Conservation (phyloP, 53 echinoderm and acorn worm genomes). For the Echinarachnius parma region DNA sequence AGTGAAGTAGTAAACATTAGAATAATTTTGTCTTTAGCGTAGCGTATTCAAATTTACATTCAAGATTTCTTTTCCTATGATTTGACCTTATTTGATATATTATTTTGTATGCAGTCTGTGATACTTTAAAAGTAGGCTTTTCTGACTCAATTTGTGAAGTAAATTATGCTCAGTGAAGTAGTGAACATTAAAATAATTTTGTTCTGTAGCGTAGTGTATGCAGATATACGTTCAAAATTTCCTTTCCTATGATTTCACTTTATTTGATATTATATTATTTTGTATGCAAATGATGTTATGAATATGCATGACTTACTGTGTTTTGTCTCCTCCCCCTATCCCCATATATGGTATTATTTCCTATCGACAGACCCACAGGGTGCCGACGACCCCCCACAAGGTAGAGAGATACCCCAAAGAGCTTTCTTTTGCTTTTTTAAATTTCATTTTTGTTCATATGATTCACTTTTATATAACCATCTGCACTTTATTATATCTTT, state of each 20-base stretch:
- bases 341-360: constrained; percentile 31
- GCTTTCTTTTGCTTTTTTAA: background rate
- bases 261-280: background rate
- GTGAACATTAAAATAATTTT: no score
- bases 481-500: background rate
- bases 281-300: background rate
- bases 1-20: no score
- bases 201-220: no score
- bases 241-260: background rate
- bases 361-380: constrained; percentile 34
- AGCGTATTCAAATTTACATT: no score
- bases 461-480: background rate
- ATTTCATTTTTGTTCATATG: background rate
- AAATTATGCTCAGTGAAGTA: no score
- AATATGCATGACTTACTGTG: constrained; percentile 14
- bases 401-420: constrained; percentile 51
- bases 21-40: no score
- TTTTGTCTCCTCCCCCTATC: constrained; percentile 34
- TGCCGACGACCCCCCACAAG: constrained; percentile 62
- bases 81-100: no score
- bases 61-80: no score
- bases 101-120: no score
- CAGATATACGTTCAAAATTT: background rate
- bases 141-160: no score
- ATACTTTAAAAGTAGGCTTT: no score